A percentile compares a stretch with the other conserved stretches of the same genome.
phyloP scores from a whole-genome alignment of 2,888 invertebrate species.

The Stenoptilia bipunctidactyla region DNA sequence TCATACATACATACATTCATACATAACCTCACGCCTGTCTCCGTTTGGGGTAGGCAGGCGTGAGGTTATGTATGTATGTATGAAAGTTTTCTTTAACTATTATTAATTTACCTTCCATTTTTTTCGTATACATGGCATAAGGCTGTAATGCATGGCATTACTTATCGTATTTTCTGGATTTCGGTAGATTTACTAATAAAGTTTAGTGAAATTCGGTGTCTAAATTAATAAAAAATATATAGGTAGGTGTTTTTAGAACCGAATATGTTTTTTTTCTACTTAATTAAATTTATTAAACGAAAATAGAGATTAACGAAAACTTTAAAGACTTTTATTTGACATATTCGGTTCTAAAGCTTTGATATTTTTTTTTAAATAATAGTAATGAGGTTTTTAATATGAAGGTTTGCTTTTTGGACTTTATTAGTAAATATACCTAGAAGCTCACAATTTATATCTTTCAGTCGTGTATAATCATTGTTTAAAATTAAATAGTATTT shows the following conservation, averaged over 20 bases:
- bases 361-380: neutral
- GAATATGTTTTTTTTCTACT: too few species aligned
- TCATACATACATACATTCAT: too few species aligned
- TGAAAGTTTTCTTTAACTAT: slow-evolving; percentile 19
- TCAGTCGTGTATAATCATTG: slow-evolving; percentile 7
- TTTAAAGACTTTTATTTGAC: neutral
- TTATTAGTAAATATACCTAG: neutral
- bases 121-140: slow-evolving; percentile 81
- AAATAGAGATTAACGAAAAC: neutral
- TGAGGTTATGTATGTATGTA: too few species aligned
- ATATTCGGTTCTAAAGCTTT: neutral
- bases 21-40: too few species aligned
- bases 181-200: neutral
- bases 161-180: slow-evolving; percentile 29
- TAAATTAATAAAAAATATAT: too few species aligned
- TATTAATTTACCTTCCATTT: slow-evolving; percentile 59
- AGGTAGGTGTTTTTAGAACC: too few species aligned
- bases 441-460: slow-evolving; percentile 10
- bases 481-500: neutral
- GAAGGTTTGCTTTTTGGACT: too few species aligned
- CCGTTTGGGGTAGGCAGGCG: too few species aligned
- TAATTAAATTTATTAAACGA: too few species aligned
- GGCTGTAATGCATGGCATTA: slow-evolving; percentile 70
- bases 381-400: too few species aligned
- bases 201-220: too few species aligned